phyloP scores from a whole-genome alignment of 2,113 vertebrate genomes.

The Rhabdomys dilectus region DNA sequence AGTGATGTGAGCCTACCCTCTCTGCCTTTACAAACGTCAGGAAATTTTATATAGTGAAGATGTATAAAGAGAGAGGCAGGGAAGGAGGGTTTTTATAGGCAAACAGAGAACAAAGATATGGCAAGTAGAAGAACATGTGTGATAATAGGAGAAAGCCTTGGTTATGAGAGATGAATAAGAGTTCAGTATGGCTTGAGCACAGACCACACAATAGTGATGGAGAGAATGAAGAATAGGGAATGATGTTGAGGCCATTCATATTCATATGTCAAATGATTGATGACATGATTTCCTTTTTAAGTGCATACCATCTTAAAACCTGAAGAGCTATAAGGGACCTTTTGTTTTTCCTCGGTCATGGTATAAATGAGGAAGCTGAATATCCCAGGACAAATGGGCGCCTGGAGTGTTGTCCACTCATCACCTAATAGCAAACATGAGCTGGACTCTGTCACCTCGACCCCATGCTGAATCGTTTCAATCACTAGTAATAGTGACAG shows the following conservation, averaged over 20 bases:
- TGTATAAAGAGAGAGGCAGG: neutral
- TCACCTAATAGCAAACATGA: neutral
- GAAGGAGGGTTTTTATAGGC: neutral
- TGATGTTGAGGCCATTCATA: accelerated
- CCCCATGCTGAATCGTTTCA: neutral
- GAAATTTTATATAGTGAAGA: neutral
- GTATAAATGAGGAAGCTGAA: neutral
- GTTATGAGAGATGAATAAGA: neutral
- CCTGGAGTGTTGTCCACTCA: too few relatives aligned
- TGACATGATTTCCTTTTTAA: neutral
- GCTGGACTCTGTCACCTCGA: neutral
- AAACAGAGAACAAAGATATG: too few relatives aligned
- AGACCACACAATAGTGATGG: neutral
- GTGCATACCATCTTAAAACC: neutral
- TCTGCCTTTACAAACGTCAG: neutral
- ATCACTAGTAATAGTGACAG: neutral
- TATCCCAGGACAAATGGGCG: neutral
- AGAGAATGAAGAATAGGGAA: neutral
- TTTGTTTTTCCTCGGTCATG: neutral
- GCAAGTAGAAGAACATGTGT: neutral
- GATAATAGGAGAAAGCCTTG: neutral
- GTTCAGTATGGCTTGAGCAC: neutral
- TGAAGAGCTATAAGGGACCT: neutral
- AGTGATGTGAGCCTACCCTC: neutral
- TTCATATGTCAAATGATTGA: neutral